These are phyloP conservation scores for Stenopsyche tienmushanensis DNA, from an alignment of 1,140 invertebrate species.

Conservation along the genomic window DNA sequence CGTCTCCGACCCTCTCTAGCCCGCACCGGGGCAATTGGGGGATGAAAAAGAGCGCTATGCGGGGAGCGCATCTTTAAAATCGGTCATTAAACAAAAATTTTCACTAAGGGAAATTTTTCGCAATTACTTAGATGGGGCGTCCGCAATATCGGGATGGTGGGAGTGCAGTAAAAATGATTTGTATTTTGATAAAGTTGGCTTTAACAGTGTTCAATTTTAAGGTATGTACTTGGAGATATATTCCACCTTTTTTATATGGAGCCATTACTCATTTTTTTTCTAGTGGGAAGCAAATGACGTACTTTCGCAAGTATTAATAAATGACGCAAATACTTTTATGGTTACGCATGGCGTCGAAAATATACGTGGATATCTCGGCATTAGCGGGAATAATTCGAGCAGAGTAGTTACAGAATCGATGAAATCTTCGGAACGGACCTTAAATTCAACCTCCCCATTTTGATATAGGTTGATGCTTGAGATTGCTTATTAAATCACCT, in stretches of 20 bases:
- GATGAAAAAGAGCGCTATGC: slow-evolving; percentile 8
- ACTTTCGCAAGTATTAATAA: background rate
- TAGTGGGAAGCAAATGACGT: background rate
- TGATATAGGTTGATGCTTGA: too few species aligned
- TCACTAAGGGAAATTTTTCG: slow-evolving; percentile 36
- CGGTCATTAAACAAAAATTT: slow-evolving; percentile 38
- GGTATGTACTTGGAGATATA: background rate
- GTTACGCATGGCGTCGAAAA: background rate
- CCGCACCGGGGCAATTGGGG: background rate
- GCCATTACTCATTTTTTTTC: background rate
- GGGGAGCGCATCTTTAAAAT: slow-evolving; percentile 12
- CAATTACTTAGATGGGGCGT: slow-evolving; percentile 35
- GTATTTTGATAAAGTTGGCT: slow-evolving; percentile 30
- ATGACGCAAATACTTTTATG: background rate
- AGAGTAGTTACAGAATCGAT: too few species aligned
- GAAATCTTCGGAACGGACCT: too few species aligned
- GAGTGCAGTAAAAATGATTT: slow-evolving; percentile 29
- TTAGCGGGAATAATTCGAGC: too few species aligned
- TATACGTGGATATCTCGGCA: too few species aligned
- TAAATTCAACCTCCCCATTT: too few species aligned
- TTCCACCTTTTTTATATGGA: background rate
- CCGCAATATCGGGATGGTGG: slow-evolving; percentile 2
- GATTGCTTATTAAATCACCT: too few species aligned
- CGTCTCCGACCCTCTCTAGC: slow-evolving; percentile 4
- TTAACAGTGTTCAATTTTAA: slow-evolving; percentile 20